These are phyloP conservation scores for Gobius niger DNA, from an alignment of 2,113 vertebrate species.

Conservation along the genomic window DNA sequence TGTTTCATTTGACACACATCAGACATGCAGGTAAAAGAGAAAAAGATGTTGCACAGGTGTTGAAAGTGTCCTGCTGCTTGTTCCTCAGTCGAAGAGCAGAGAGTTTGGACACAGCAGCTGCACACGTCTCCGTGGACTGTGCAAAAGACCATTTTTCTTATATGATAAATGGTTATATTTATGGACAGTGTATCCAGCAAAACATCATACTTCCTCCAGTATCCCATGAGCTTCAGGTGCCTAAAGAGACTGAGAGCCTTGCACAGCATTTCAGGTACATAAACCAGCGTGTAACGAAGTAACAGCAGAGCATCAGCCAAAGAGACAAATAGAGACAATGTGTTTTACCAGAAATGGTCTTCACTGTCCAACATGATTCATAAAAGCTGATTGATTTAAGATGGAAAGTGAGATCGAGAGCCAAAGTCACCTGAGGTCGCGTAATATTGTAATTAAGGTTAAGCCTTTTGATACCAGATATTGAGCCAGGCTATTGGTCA, in stretches of 20 bases:
- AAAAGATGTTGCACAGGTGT: background rate
- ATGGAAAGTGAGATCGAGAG: background rate
- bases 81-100: background rate
- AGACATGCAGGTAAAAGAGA: background rate
- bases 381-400: background rate
- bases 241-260: slow-evolving; percentile 8
- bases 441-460: too few relatives aligned
- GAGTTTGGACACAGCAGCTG: slow-evolving; percentile 8
- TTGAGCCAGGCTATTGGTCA: too few relatives aligned
- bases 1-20: background rate
- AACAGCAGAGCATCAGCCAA: background rate
- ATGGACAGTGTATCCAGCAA: background rate
- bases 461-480: too few relatives aligned
- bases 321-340: background rate
- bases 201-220: background rate
- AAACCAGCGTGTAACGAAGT: slow-evolving; percentile 1
- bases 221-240: background rate
- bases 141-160: slow-evolving; percentile 9
- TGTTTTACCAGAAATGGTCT: background rate
- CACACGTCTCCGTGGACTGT: slow-evolving; percentile 22
- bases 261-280: slow-evolving; percentile 4
- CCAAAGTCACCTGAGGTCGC: too few relatives aligned
- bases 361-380: slow-evolving; percentile 7
- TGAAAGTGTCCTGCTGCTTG: background rate
- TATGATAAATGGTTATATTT: background rate